Base-by-base conservation (phyloP, 1,140 invertebrate species). In the Leptinotarsa defecta region DNA sequence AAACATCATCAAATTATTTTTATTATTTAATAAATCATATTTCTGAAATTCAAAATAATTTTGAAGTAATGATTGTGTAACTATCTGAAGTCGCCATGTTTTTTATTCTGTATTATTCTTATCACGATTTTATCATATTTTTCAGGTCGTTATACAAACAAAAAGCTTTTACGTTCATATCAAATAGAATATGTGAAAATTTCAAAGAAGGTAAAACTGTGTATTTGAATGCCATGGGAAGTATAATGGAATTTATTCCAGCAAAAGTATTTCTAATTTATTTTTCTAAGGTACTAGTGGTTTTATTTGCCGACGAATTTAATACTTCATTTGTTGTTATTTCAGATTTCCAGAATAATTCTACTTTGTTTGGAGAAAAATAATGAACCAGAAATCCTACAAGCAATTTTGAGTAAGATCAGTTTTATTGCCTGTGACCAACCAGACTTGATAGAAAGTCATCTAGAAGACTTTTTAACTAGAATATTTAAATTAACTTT, bases 381-480 rank as follows among this genome's bases (percentile, higher is more conserved):
- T 67, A 86, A 88, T 61, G 89, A 92, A 78, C 85, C 86, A 24
- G 86, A 90, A 69, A 81, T 91, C 63, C 79, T 93, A 15, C 77
- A 88, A 34, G 88, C 90, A 15, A 87, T 91, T 43, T 81, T 93
- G 13, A 87, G 87, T 52, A 88, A 89, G 4, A 85, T 93, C 20
- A 87, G 87, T 62, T 86, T 88, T 75, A 88, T 93, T 74, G 85
- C 92, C 13, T 81, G 89, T 77, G 83, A 86, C 6, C 89, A 89
- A 78, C 87, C 91, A 77, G 62, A 78, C 0, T 85, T 88, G 76
- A 87, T 93, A 48, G 85, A 87, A 11, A 84, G 88, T 13, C 89
- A 92, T 79, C 86, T 91, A 76, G 88, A 90, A 78, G 90, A 89
- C 73, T 87, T 94, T 57, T 88, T 93, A 79, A 88, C 91, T n/a